Evolutionary conservation across 1,140 invertebrate genomes (phyloP).

Genomic region (Zaprionus ornatus): DNA sequence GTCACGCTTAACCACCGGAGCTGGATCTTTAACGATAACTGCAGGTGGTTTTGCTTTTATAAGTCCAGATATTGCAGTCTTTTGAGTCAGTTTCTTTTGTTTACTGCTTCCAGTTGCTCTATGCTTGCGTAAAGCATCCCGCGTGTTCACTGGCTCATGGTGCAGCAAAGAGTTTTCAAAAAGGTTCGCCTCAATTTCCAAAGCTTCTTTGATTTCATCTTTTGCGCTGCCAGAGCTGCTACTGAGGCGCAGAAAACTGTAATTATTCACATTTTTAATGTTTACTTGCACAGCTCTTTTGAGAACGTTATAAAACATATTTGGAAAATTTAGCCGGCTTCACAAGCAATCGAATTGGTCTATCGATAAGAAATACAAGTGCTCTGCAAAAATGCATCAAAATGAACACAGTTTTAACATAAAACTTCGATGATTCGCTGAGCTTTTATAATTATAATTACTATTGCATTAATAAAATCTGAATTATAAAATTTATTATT

Average conservation of each 20-base stretch:
- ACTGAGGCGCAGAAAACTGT: slow-evolving; percentile 27
- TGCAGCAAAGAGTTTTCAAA: slow-evolving; percentile 67
- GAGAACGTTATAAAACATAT: slow-evolving; percentile 63
- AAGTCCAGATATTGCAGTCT: not conserved
- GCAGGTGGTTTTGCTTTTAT: not conserved
- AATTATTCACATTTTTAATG: slow-evolving; percentile 38
- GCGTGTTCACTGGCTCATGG: slow-evolving; percentile 61
- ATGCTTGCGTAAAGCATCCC: slow-evolving; percentile 72
- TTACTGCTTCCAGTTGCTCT: slow-evolving; percentile 23
- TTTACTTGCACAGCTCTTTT: slow-evolving; percentile 42
- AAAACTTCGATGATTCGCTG: not conserved
- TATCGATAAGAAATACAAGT: slow-evolving; percentile 1
- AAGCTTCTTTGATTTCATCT: slow-evolving; percentile 59
- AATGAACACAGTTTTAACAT: not conserved
- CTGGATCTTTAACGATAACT: not conserved
- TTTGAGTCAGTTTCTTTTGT: slow-evolving; percentile 16
- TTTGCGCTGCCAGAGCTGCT: slow-evolving; percentile 29
- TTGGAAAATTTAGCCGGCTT: slow-evolving; percentile 21
- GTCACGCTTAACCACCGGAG: not conserved
- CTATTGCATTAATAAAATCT: not conserved
- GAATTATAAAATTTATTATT: no score
- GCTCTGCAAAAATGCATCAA: not conserved
- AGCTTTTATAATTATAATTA: not conserved
- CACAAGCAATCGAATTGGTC: slow-evolving; percentile 1
- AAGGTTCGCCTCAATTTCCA: slow-evolving; percentile 70